Conservation (phyloP, 1,140 invertebrate species). For the Heliconius eleuchia region DNA sequence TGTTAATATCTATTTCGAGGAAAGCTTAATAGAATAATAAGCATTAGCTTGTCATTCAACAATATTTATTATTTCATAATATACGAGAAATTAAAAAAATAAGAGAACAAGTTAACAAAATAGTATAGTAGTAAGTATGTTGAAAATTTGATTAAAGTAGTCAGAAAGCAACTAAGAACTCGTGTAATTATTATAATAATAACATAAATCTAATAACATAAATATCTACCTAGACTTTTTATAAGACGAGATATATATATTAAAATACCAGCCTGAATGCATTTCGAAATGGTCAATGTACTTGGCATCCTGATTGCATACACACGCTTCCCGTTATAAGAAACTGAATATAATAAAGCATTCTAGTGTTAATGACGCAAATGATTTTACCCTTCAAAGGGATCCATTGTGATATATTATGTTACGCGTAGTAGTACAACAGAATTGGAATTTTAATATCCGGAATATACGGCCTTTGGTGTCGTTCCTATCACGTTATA, state of each 20-base stretch:
- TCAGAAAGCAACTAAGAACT: too few species aligned
- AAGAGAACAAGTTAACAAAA: too few species aligned
- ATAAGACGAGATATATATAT: background rate
- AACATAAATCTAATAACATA: too few species aligned
- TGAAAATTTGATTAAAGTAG: too few species aligned
- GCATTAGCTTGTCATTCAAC: too few species aligned
- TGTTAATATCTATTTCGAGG: too few species aligned
- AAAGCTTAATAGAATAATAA: too few species aligned
- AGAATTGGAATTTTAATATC: conserved; percentile 20
- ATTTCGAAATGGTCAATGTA: conserved; percentile 28
- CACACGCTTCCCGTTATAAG: conserved; percentile 33
- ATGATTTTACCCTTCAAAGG: conserved; percentile 32
- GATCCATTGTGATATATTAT: conserved; percentile 22
- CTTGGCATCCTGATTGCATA: conserved; percentile 30
- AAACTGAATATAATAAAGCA: conserved; percentile 28
- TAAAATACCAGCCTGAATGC: background rate
- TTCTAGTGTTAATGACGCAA: conserved; percentile 33
- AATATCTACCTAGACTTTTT: too few species aligned
- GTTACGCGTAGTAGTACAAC: background rate
- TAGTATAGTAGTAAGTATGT: too few species aligned
- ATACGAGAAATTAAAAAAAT: too few species aligned
- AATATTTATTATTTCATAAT: too few species aligned
- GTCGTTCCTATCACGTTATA: background rate
- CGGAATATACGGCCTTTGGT: background rate
- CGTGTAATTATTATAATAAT: too few species aligned